phyloP scores from a whole-genome alignment of 2,888 invertebrate species.

The Drosophila macrospina region DNA sequence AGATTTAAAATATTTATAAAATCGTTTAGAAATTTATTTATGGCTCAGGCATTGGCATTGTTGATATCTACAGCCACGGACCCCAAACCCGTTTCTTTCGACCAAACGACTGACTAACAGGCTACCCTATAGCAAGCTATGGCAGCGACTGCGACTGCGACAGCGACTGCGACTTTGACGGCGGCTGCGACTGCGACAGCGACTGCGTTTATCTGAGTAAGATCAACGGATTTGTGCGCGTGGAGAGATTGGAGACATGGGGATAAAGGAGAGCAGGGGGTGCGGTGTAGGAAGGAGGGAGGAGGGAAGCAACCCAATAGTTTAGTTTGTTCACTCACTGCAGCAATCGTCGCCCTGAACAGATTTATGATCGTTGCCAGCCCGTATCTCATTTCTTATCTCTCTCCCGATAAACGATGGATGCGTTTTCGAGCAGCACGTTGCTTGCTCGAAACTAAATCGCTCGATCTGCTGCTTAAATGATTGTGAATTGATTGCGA shows the following conservation, averaged over 20 bases:
- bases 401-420: conserved; percentile 41
- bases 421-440: conserved; percentile 29
- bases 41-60: conserved; percentile 78
- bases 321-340: conserved; percentile 27
- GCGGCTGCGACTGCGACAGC: conserved; percentile 19
- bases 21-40: conserved; percentile 81
- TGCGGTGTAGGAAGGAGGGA: not conserved
- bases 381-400: conserved; percentile 71
- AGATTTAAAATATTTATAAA: conserved; percentile 82
- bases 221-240: conserved; percentile 74
- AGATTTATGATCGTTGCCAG: conserved; percentile 71
- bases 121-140: conserved; percentile 37
- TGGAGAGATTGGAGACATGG: conserved; percentile 27
- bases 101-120: conserved; percentile 42
- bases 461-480: conserved; percentile 29
- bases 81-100: conserved; percentile 57
- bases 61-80: conserved; percentile 64
- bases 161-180: conserved; percentile 38
- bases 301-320: conserved; percentile 26
- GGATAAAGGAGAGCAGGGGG: conserved; percentile 4
- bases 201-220: conserved; percentile 65
- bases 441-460: conserved; percentile 9
- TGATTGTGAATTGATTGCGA: conserved; percentile 18
- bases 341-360: conserved; percentile 49
- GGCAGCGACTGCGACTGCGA: conserved; percentile 32